A percentile compares a stretch with the other conserved stretches of the same genome.
phyloP scores from a whole-genome alignment of 2,113 vertebrate species.

The Anoplopoma fimbria region DNA sequence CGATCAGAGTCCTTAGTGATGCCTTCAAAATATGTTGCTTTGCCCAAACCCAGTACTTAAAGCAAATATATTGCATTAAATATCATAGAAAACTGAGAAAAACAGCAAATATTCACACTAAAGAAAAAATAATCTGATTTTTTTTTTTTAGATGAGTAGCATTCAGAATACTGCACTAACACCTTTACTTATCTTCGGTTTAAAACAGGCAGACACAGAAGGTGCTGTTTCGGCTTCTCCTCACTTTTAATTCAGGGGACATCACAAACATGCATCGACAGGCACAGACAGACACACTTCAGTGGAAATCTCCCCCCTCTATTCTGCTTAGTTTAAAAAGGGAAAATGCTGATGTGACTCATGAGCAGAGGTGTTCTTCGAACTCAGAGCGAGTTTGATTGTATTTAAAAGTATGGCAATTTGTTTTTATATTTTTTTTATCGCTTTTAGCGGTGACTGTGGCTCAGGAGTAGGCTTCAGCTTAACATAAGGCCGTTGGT shows the following conservation, averaged over 20 bases:
- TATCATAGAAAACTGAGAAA: neutral
- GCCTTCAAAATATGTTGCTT: neutral
- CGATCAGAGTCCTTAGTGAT: too few species aligned
- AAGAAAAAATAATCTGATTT: neutral
- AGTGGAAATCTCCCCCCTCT: neutral
- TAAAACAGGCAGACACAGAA: neutral
- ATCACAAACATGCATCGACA: conserved; percentile 28
- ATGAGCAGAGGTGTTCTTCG: neutral
- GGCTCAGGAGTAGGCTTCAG: too few species aligned
- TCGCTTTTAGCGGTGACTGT: too few species aligned
- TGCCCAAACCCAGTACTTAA: neutral
- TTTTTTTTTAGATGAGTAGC: neutral
- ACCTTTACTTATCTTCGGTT: conserved; percentile 6
- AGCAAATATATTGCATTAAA: neutral
- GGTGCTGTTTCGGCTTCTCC: conserved; percentile 16
- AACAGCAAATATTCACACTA: neutral
- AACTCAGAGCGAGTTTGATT: too few species aligned
- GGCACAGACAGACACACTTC: conserved; percentile 11
- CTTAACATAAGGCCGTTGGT: too few species aligned
- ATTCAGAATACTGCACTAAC: neutral
- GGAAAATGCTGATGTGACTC: neutral
- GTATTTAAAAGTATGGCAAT: too few species aligned
- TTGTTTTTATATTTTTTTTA: too few species aligned
- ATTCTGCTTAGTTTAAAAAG: neutral
- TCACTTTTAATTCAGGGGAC: neutral